A percentile compares a stretch with the other conserved stretches of the same genome.
These are phyloP conservation scores for Brevimyrus niger DNA, from an alignment of 2,113 vertebrate species.

Conservation along the genomic window DNA sequence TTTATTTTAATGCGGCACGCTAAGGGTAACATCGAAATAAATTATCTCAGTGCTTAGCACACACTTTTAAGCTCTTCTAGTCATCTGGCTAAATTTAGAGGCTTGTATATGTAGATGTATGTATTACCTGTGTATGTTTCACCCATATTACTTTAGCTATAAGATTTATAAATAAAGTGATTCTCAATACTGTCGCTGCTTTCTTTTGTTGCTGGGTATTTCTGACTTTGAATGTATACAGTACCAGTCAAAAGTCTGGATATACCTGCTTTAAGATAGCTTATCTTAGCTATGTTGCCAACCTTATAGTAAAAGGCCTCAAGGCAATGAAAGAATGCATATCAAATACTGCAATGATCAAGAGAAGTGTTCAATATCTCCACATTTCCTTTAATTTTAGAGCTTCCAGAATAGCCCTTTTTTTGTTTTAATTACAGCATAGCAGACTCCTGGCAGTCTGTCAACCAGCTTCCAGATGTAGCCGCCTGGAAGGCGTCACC, in stretches of 20 bases:
- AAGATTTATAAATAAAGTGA: not conserved
- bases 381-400: not conserved
- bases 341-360: not conserved
- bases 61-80: not conserved
- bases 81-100: not conserved
- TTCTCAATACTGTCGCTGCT: not conserved
- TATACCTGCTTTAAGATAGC: not conserved
- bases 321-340: not conserved
- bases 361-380: not conserved
- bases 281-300: not conserved
- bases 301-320: not conserved
- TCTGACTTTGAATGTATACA: not conserved
- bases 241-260: not conserved
- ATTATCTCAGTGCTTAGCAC: not conserved
- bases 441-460: not conserved
- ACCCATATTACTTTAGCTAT: not conserved
- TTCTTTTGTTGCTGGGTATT: not conserved
- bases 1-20: constrained; percentile 2
- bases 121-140: not conserved
- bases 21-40: not conserved
- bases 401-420: not conserved
- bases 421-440: not conserved
- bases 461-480: not conserved
- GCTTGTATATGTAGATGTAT: not conserved
- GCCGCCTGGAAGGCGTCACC: not conserved